Conservation (phyloP, 2,113 vertebrate genomes). For the Trichechus manatus region DNA sequence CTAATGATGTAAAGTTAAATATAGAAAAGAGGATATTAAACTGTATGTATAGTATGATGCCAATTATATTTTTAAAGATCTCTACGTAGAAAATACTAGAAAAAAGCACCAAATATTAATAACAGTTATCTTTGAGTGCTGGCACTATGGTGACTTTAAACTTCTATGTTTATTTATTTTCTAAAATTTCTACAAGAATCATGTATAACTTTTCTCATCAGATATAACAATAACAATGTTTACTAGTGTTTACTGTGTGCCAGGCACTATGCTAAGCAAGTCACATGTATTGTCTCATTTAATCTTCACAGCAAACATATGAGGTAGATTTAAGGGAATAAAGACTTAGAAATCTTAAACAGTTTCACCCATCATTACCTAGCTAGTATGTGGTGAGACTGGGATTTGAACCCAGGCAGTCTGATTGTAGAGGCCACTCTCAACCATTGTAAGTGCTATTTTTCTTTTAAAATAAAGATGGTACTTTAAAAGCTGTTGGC, state of each 20-base stretch:
- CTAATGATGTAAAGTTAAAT: background rate
- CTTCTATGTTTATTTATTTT: background rate
- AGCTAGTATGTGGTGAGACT: background rate
- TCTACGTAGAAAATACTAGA: background rate
- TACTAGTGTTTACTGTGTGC: too few species aligned
- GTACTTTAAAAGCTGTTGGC: background rate
- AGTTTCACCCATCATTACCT: background rate
- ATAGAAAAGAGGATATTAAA: background rate
- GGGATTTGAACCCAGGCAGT: background rate
- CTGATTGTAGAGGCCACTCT: background rate
- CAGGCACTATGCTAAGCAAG: background rate
- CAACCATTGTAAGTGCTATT: background rate
- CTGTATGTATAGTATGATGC: background rate
- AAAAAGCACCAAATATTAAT: background rate
- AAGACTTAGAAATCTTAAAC: background rate
- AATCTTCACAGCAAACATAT: background rate
- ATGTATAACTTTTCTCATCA: background rate
- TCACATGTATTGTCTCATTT: background rate
- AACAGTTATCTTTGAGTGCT: background rate
- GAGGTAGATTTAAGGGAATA: background rate
- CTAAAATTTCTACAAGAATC: background rate
- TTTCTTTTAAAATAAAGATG: constrained; percentile 31
- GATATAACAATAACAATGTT: background rate
- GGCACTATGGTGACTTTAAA: background rate
- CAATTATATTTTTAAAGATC: background rate